Conservation (phyloP, 2,113 vertebrate genomes). For the Lasiurus cinereus region DNA sequence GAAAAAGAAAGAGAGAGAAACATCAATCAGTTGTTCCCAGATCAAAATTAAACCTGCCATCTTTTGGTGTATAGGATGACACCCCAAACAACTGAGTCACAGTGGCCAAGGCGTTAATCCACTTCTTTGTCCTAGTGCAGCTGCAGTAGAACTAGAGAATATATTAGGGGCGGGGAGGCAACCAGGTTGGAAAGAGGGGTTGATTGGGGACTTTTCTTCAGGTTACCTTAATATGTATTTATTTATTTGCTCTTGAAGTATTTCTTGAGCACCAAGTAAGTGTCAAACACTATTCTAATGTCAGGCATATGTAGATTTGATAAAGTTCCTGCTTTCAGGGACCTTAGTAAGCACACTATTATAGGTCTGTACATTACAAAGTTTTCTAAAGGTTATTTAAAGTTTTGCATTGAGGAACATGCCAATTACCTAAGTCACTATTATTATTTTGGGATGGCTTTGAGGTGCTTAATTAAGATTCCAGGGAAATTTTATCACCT, state of each 20-base stretch:
- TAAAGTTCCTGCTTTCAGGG: not conserved
- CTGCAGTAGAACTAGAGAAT: not conserved
- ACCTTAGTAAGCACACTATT: not conserved
- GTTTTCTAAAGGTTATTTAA: constrained; percentile 24
- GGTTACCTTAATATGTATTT: not conserved
- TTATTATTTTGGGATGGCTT: not conserved
- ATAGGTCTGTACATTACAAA: not conserved
- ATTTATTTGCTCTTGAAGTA: not conserved
- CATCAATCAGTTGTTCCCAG: not conserved
- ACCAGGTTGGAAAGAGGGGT: not conserved
- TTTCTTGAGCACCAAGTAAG: not conserved
- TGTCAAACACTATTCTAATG: not conserved
- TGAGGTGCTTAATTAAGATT: not conserved
- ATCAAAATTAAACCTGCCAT: not conserved
- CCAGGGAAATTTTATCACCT: not conserved
- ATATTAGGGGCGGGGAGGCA: not conserved
- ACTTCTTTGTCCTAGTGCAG: not conserved
- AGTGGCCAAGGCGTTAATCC: not conserved
- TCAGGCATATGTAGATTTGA: not conserved
- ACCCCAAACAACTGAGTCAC: not conserved
- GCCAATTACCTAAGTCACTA: not conserved
- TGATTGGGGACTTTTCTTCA: not conserved
- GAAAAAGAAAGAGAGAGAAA: not conserved
- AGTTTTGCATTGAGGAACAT: constrained; percentile 11
- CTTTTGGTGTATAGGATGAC: not conserved